Percentiles rank a stretch among this genome's conserved stretches.
These are phyloP conservation scores for Pseudonaja textilis DNA, from an alignment of 2,113 vertebrate species.

Conservation along the genomic window DNA sequence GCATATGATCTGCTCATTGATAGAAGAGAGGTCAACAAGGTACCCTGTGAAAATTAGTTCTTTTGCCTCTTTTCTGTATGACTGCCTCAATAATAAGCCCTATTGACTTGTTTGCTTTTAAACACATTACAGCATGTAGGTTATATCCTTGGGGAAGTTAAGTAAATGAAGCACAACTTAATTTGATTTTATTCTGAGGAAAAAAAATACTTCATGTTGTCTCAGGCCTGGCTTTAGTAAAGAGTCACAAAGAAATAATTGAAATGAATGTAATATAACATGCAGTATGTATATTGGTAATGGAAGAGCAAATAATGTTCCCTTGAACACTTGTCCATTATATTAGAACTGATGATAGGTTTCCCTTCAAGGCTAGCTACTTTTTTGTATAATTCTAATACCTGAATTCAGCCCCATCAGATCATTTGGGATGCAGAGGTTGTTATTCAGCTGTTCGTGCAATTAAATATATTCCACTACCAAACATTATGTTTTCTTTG, in stretches of 20 bases:
- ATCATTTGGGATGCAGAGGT: neutral
- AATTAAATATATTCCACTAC: neutral
- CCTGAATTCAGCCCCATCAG: neutral
- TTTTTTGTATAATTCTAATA: neutral
- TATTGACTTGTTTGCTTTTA: neutral
- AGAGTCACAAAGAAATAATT: neutral
- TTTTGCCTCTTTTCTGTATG: neutral
- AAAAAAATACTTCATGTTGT: neutral
- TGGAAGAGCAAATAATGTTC: neutral
- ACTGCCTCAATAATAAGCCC: neutral
- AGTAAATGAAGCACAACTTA: neutral
- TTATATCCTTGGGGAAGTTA: neutral
- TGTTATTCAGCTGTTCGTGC: neutral
- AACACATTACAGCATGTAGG: neutral
- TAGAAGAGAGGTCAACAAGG: constrained; percentile 12
- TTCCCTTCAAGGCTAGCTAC: neutral
- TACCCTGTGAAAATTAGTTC: neutral
- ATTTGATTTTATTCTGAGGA: neutral
- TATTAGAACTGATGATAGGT: neutral
- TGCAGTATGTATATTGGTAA: neutral
- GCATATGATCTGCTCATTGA: neutral
- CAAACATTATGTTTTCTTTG: neutral
- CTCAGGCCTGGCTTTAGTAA: neutral
- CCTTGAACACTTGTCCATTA: neutral
- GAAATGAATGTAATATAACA: neutral